These are phyloP conservation scores for Mythimna pallens DNA, from an alignment of 2,888 invertebrate species.

Conservation along the genomic window DNA sequence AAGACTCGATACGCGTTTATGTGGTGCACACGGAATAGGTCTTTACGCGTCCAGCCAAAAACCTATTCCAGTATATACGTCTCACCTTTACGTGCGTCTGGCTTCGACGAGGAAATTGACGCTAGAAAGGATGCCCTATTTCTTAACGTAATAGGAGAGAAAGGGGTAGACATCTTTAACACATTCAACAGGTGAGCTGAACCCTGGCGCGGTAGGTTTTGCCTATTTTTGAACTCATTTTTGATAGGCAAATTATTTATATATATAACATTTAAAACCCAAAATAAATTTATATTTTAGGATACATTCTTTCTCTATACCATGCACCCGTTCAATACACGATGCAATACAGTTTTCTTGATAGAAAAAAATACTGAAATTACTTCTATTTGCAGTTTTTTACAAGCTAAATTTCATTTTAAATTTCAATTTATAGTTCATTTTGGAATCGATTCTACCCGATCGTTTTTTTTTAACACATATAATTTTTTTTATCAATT, in stretches of 20 bases:
- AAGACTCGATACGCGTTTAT: too few species aligned
- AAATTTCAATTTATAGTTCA: not conserved
- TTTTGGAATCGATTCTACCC: conserved; percentile 7
- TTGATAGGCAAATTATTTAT: conserved; percentile 3
- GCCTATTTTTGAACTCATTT: not conserved
- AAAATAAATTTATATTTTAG: conserved; percentile 6
- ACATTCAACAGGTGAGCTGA: too few species aligned
- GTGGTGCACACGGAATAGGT: too few species aligned
- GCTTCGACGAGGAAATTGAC: too few species aligned
- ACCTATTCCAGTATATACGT: too few species aligned
- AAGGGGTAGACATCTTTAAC: too few species aligned
- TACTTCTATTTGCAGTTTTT: conserved; percentile 9
- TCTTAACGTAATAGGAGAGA: too few species aligned
- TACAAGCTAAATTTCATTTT: not conserved
- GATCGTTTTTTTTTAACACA: not conserved
- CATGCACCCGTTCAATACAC: conserved; percentile 5
- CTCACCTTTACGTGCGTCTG: too few species aligned
- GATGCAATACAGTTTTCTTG: conserved; percentile 4
- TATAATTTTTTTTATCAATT: conserved; percentile 11
- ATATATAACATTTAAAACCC: not conserved
- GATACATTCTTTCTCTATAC: not conserved
- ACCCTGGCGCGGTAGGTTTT: too few species aligned
- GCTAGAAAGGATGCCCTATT: too few species aligned
- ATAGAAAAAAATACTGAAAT: conserved; percentile 6
- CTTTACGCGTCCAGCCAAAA: too few species aligned